These are phyloP conservation scores for Cephus pulcher DNA, from an alignment of 2,888 invertebrate species.

Conservation along the genomic window DNA sequence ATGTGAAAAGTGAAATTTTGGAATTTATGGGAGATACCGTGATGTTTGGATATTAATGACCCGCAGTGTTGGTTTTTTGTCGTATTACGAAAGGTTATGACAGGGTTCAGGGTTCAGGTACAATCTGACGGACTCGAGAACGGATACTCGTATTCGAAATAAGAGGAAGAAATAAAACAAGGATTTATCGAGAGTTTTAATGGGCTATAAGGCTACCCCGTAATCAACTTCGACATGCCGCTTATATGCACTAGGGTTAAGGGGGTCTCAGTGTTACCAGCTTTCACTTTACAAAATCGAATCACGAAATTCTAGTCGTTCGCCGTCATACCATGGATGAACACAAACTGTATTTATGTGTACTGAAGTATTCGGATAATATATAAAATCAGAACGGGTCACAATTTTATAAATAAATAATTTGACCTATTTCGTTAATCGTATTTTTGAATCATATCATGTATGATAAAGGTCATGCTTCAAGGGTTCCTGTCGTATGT, in stretches of 20 bases:
- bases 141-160: conserved; percentile 20
- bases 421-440: background rate
- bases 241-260: conserved; percentile 15
- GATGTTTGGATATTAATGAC: background rate
- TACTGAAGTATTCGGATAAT: background rate
- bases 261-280: conserved; percentile 9
- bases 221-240: conserved; percentile 29
- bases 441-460: background rate
- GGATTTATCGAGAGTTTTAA: conserved; percentile 33
- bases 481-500: background rate
- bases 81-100: too few species aligned
- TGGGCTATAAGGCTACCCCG: conserved; percentile 29
- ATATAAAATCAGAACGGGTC: background rate
- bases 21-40: background rate
- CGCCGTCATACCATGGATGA: background rate
- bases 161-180: conserved; percentile 28
- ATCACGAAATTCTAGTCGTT: conserved; percentile 23
- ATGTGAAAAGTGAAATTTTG: background rate
- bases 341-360: background rate
- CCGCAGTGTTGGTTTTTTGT: too few species aligned
- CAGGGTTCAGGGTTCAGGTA: background rate
- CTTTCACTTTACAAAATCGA: conserved; percentile 27
- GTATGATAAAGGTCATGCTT: background rate
- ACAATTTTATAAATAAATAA: background rate
- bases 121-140: background rate